Evolutionary conservation across 2,113 vertebrate species (phyloP).

Genomic region (Cololabis saira): DNA sequence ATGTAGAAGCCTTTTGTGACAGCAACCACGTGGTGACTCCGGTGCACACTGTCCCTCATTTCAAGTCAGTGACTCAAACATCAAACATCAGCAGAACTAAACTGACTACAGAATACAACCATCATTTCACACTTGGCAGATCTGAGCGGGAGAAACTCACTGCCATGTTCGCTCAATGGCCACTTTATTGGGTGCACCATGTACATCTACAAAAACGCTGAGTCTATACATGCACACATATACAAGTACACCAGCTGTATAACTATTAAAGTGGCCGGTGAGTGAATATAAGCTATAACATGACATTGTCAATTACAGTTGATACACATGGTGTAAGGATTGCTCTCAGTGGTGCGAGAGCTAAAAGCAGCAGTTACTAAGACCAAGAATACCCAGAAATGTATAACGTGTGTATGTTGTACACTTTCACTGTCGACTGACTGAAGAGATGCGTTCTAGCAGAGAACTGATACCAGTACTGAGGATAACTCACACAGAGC

Average conservation of each 20-base stretch:
- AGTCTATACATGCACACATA: too few relatives aligned
- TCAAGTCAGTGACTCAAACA: slow-evolving; percentile 33
- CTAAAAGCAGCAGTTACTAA: background rate
- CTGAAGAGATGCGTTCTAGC: slow-evolving; percentile 34
- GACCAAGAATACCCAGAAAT: background rate
- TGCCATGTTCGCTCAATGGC: too few relatives aligned
- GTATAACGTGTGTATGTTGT: slow-evolving; percentile 11
- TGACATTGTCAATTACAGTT: too few relatives aligned
- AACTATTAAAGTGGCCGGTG: background rate
- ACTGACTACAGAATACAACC: background rate
- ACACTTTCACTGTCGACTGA: background rate
- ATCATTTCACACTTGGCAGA: slow-evolving; percentile 16
- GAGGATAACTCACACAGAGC: slow-evolving; percentile 41
- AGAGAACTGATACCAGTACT: slow-evolving; percentile 26
- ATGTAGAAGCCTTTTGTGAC: slow-evolving; percentile 21
- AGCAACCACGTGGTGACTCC: background rate
- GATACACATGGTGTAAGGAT: background rate
- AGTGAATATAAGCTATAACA: background rate
- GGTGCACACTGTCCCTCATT: background rate
- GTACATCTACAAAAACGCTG: too few relatives aligned
- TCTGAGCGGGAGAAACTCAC: background rate
- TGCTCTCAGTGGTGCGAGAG: background rate
- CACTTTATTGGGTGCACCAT: too few relatives aligned
- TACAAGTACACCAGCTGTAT: too few relatives aligned
- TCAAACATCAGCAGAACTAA: slow-evolving; percentile 15